Percentiles rank a stretch among this genome's conserved stretches.
These are phyloP conservation scores for Lipophrys pholis DNA, from an alignment of 2,113 vertebrate species.

Conservation along the genomic window DNA sequence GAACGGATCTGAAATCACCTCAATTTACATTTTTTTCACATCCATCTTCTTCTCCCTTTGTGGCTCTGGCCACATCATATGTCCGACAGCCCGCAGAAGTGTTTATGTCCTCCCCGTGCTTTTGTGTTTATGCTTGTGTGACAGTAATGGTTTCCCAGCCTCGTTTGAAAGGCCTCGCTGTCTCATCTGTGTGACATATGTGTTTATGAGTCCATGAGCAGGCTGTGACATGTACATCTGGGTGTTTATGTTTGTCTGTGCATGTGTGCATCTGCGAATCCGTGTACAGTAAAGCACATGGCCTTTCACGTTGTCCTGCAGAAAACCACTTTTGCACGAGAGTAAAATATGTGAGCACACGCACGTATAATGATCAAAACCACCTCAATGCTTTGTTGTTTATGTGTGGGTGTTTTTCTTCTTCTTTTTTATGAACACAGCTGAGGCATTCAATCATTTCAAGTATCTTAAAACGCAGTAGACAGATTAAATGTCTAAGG, in stretches of 20 bases:
- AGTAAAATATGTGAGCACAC: constrained; percentile 1
- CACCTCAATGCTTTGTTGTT: constrained; percentile 16
- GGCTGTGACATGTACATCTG: constrained; percentile 21
- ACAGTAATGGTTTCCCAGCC: constrained; percentile 17
- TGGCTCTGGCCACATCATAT: not conserved
- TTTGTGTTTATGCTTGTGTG: constrained; percentile 33
- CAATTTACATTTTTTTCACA: not conserved
- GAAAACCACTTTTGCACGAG: constrained; percentile 14
- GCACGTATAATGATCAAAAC: not conserved
- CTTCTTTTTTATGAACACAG: constrained; percentile 5
- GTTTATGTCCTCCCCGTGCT: constrained; percentile 21
- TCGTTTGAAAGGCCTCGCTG: constrained; percentile 18
- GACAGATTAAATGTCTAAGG: constrained; percentile 2
- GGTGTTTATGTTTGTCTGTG: constrained; percentile 39
- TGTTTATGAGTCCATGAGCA: constrained; percentile 47
- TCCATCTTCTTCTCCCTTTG: not conserved
- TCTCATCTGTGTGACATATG: constrained; percentile 64
- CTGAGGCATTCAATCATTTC: not conserved
- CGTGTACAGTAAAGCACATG: constrained; percentile 38
- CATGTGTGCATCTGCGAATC: constrained; percentile 13
- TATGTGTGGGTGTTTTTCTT: constrained; percentile 14
- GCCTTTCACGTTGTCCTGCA: constrained; percentile 27
- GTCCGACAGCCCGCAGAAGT: constrained; percentile 8
- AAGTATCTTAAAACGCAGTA: not conserved
- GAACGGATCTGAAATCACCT: constrained; percentile 12